phyloP scores from a whole-genome alignment of 2,888 invertebrate species.

The Phaonia tiefii region DNA sequence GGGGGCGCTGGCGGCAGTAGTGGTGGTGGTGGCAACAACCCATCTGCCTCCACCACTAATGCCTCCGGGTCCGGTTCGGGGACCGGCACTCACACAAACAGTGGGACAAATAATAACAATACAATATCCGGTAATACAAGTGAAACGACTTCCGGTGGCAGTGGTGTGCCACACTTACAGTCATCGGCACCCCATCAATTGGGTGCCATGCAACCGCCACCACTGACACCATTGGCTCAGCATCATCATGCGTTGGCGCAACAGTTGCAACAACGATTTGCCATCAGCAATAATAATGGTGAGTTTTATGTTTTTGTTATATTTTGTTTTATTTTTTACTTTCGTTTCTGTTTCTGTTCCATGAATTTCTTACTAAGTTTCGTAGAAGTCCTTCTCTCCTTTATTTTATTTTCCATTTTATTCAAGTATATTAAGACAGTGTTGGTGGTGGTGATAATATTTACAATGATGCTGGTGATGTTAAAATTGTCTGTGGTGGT shows the following conservation, averaged over 20 bases:
- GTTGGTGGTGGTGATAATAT: not conserved
- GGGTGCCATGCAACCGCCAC: slow-evolving; percentile 72
- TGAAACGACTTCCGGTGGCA: slow-evolving; percentile 71
- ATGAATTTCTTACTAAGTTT: slow-evolving; percentile 27
- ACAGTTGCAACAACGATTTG: slow-evolving; percentile 84
- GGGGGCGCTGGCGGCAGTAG: slow-evolving; percentile 68
- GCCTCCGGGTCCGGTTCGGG: slow-evolving; percentile 39
- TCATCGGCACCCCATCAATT: slow-evolving; percentile 80
- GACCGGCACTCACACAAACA: slow-evolving; percentile 65
- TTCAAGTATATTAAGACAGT: slow-evolving; percentile 20
- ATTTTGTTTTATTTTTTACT: slow-evolving; percentile 51
- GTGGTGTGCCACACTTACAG: slow-evolving; percentile 80
- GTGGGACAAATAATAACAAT: slow-evolving; percentile 62
- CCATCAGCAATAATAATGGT: slow-evolving; percentile 81
- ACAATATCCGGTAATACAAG: slow-evolving; percentile 52
- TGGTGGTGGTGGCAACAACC: slow-evolving; percentile 63
- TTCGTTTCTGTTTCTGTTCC: not conserved
- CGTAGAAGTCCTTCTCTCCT: slow-evolving; percentile 22
- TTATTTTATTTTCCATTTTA: not conserved
- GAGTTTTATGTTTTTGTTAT: slow-evolving; percentile 69
- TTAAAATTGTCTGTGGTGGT: slow-evolving; percentile 14
- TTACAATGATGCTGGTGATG: not conserved
- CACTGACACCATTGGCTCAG: slow-evolving; percentile 81
- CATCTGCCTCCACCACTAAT: slow-evolving; percentile 43
- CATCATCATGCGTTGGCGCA: slow-evolving; percentile 84